Evolutionary conservation across 2,113 vertebrate species (phyloP), one percentile per base, ranked within the genome.

Genomic region (Gymnarchus niloticus): DNA sequence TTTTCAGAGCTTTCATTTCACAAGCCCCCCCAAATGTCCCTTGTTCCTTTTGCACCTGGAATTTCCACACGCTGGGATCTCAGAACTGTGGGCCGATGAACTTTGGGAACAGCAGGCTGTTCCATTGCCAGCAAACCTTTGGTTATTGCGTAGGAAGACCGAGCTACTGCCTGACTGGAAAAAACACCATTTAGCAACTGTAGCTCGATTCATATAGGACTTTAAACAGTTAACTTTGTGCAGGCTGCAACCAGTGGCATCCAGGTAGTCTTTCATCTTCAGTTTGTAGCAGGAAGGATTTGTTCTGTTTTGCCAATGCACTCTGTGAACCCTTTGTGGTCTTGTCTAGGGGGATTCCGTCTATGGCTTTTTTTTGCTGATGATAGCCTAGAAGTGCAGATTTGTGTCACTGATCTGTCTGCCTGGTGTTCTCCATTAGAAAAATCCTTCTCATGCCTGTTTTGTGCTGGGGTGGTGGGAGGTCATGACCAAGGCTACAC

Each of bases 401-500:
- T 85, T 86, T 84, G 89, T 90, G 88, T 87, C 84, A 87, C 56
- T 87, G 56, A 73, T 56, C 85, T 57, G 41, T 85, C 59, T 85
- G 83, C 37, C 69, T 88, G 90, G 83, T 83, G 87, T 86, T 77
- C 51, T 25, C 44, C 28, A 77, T 19, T 46, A 76, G 88, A 91
- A 93, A 92, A 91, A 93, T 88, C 81, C 87, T 73, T 41, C 41
- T 6, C 65, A 41, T 41, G 12, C 28, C 25, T 78, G 86, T 86
- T 86, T 25, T 89, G 84, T 89, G 86, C 83, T 84, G 91, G 28
- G 14, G 37, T 61, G 12, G 23, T 46, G 23, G 37, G 49, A 14
- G 83, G 91, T 93, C 90, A 91, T 91, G 92, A 92, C 91, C 86
- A 51, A 80, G 89, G 83, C 86, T 46, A 88, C 91, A 92, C 87